These are phyloP conservation scores for Caerostris darwini DNA, from an alignment of 1,140 invertebrate species.

Conservation along the genomic window DNA sequence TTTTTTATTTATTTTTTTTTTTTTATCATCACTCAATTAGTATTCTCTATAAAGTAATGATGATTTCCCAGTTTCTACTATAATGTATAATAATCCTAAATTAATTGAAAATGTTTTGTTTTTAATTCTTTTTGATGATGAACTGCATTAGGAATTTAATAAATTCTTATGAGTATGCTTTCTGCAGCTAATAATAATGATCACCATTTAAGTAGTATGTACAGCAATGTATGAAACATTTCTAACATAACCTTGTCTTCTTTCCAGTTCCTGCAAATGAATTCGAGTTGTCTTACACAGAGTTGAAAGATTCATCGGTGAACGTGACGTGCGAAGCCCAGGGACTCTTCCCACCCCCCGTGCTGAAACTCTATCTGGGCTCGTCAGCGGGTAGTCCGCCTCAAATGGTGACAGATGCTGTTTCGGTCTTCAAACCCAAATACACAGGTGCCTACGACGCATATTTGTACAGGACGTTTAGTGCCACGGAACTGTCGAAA, in stretches of 20 bases:
- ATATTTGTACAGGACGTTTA: conserved; percentile 58
- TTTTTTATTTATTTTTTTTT: too few species aligned
- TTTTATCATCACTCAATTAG: too few species aligned
- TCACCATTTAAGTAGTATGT: too few species aligned
- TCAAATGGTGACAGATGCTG: conserved; percentile 30
- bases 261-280: conserved; percentile 68
- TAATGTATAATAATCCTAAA: too few species aligned
- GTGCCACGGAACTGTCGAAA: conserved; percentile 45
- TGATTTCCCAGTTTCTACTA: too few species aligned
- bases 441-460: conserved; percentile 51
- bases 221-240: background rate
- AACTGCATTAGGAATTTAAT: too few species aligned
- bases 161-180: too few species aligned
- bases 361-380: conserved; percentile 38
- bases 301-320: conserved; percentile 9
- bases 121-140: too few species aligned
- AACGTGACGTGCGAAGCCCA: conserved; percentile 64
- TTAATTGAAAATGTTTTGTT: too few species aligned
- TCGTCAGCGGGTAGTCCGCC: conserved; percentile 25
- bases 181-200: too few species aligned
- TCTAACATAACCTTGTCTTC: background rate
- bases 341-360: conserved; percentile 49
- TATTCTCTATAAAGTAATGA: too few species aligned
- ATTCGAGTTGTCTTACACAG: conserved; percentile 59
- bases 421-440: background rate